A percentile compares a stretch with the other conserved stretches of the same genome.
Evolutionary conservation across 2,888 invertebrate genomes (phyloP).

Genomic region (Plagiodera versicolora): DNA sequence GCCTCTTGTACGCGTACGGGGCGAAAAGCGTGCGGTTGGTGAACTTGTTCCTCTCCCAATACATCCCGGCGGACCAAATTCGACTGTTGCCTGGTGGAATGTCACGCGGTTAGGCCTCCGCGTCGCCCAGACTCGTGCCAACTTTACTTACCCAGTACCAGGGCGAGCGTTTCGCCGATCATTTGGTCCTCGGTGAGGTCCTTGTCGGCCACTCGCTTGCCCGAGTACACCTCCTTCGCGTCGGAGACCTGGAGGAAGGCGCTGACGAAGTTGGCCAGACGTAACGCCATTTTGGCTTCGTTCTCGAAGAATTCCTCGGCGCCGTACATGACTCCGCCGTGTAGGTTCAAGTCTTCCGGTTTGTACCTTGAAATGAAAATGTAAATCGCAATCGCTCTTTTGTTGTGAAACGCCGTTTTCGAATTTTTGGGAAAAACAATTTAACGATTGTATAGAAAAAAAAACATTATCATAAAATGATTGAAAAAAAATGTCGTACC

Average conservation of each 20-base stretch:
- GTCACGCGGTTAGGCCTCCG: too few relatives aligned
- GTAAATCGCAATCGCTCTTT: too few relatives aligned
- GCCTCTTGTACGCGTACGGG: slow-evolving; percentile 87
- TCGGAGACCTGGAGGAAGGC: slow-evolving; percentile 91
- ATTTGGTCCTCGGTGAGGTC: slow-evolving; percentile 93
- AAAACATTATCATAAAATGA: too few relatives aligned
- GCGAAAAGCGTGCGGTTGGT: slow-evolving; percentile 90
- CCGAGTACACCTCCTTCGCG: slow-evolving; percentile 86
- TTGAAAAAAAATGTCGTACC: too few relatives aligned
- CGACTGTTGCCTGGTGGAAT: slow-evolving; percentile 81
- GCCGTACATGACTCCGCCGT: slow-evolving; percentile 86
- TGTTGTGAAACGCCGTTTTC: too few relatives aligned
- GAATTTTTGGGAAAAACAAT: too few relatives aligned
- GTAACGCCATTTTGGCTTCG: slow-evolving; percentile 95
- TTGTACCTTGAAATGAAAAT: slow-evolving; percentile 14
- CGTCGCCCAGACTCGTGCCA: too few relatives aligned
- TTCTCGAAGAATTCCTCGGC: slow-evolving; percentile 88
- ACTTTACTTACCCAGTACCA: slow-evolving; percentile 72
- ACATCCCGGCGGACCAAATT: slow-evolving; percentile 89
- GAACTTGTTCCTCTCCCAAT: slow-evolving; percentile 94
- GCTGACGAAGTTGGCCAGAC: slow-evolving; percentile 93
- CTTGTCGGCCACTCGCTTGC: slow-evolving; percentile 84
- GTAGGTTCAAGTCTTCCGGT: slow-evolving; percentile 66
- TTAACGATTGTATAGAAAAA: too few relatives aligned
- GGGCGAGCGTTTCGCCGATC: slow-evolving; percentile 90